Base-by-base conservation (phyloP, 2,113 vertebrate genomes). In the Cnemophilus loriae region DNA sequence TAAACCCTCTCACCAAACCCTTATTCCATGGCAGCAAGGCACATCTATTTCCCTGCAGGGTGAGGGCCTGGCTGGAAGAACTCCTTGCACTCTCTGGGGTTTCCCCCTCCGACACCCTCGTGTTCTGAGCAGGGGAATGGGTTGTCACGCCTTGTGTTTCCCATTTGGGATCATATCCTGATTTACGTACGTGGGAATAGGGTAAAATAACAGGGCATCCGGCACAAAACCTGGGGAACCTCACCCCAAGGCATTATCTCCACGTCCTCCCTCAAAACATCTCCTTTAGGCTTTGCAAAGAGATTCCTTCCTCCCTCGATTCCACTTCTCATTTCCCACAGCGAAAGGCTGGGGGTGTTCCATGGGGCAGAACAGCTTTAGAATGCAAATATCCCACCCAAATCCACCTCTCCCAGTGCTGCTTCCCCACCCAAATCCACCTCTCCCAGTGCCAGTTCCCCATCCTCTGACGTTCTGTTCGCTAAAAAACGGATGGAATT, bases 21-120 rank as follows among this genome's bases (percentile, higher is more conserved):
- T 5, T 2, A 14, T 8, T 46, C 49, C 74, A 33, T 0, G 1
- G 56, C 11, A 52, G 37, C 8, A 2, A 75, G 68, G 57, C 15
- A 56, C 39, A 26, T 6, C 49, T 26, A 0, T 9, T 22, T 55
- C 50, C 26, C 53, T 44, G 6, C 33, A 9, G n/a, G 28, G 56
- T 6, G 22, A 60, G 20, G 75, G 64, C 19, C 42, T 13, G 52
- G 42, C 47, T 61, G 82, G 55, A 32, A n/a, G 30, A 61, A 35
- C 19, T 53, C 23, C 35, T 30, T 4, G 41, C 6, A 7, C 49
- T 10, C 22, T 33, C 37, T 28, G 5, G 16, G 39, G 32, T 24
- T 60, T 81, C 27, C 49, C 50, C 15, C 41, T 27, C 7, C 27
- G 24, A n/a, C 22, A 59, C 20, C 17, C 41, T 52, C 1, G 7